Evolutionary conservation across 2,797 vertebrate genomes (phyloP), one percentile per base, ranked within the genome.

Genomic region (Sebastes iracundus): DNA sequence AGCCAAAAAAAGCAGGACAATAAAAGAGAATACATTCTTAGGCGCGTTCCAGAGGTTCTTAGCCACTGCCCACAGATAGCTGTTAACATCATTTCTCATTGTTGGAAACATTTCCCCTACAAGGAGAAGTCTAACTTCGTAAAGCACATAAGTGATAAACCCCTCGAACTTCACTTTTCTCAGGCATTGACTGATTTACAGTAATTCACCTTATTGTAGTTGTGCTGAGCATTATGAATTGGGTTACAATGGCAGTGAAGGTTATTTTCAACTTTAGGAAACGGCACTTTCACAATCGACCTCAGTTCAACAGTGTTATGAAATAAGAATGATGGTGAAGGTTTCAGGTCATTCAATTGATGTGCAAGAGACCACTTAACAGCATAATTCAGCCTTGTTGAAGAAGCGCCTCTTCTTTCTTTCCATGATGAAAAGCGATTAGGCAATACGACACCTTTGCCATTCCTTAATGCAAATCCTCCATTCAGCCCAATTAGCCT

Each of bases 401-500:
- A 62, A 78, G 72, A 90, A 87, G 85, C 32, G 7, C 46, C 33
- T 65, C 53, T 78, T 79, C 68, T 75, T 80, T 85, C 78, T 71
- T 81, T 68, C 33, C 20, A 6, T 75, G 75, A 83, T 81, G 87
- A 90, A 90, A 92, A 87, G 88, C 9, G 75, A 95, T 93, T 88
- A 91, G 79, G 87, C 68, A 79, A 84, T 87, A 69, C 33, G 13
- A 86, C 90, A 93, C 92, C 88, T 93, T 92, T 91, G 87, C 83
- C 89, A 89, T 93, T 85, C 67, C 81, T 93, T 88, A 87, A 94
- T 93, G 89, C 87, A 93, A 93, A 93, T 91, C 83, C 90, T 90
- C 81, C 73, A 91, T 94, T 94, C 85, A 90, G 85, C 70, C 81
- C 89, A 93, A 94, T 95, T 95, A 95, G 87, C 91, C 90, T 92